Evolutionary conservation across 1,140 invertebrate genomes (phyloP).

Genomic region (Bombus consobrinus): DNA sequence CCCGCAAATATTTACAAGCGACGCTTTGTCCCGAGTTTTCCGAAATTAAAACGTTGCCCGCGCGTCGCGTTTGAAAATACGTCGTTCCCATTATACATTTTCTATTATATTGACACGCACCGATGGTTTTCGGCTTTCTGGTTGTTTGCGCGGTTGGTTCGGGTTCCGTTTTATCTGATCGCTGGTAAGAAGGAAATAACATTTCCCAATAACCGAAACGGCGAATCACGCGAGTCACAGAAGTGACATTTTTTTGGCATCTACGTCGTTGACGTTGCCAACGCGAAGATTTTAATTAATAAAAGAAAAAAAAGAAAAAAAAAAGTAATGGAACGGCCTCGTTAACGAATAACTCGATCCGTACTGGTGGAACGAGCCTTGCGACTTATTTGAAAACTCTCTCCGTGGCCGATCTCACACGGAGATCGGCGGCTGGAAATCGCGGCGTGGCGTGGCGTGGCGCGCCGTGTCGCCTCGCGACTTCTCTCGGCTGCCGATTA

Average conservation of each 20-base stretch:
- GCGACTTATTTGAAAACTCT: slow-evolving; percentile 12
- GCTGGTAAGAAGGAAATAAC: no score
- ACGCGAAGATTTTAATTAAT: no score
- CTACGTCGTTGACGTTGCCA: no score
- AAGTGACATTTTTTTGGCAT: no score
- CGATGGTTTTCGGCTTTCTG: neutral
- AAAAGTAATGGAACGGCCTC: neutral
- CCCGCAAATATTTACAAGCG: neutral
- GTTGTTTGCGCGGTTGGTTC: neutral
- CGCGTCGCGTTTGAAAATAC: neutral
- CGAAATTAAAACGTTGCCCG: neutral
- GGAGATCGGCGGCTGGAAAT: no score
- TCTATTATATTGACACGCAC: neutral
- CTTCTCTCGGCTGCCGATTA: neutral
- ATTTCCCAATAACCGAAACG: neutral
- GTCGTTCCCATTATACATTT: no score
- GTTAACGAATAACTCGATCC: neutral
- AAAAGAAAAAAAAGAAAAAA: no score
- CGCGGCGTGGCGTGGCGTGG: no score
- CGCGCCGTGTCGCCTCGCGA: neutral
- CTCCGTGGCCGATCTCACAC: slow-evolving; percentile 1
- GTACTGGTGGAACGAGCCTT: neutral
- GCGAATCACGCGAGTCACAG: no score
- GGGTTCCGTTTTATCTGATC: no score
- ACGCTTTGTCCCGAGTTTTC: neutral